Evolutionary conservation across 23 tunicate genomes (phyloP), one percentile per base, ranked within the genome.

Genomic region (Ascidia mentula): DNA sequence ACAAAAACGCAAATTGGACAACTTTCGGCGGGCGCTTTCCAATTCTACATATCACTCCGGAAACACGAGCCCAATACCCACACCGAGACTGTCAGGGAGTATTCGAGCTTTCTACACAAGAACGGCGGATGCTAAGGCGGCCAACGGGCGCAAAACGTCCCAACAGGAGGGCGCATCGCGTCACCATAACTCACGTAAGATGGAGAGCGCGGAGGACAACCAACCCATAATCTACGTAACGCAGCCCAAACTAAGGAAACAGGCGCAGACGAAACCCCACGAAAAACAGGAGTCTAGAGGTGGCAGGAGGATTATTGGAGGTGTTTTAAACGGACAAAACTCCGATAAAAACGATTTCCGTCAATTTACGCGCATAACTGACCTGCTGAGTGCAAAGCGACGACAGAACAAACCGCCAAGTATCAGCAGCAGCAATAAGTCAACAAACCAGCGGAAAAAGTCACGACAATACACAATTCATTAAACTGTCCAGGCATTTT

Each of bases 291-390:
- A n/a, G 28, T 22, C 69, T 1, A 38, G 37, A 1, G 6, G 39
- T 15, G 37, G 38, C 12, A 45, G 60, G 12, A 35, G 69, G 28
- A 77, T 77, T 2, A 77, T 77, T 12, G 80, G 80, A 34, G 80
- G 80, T 34, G 80, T 77, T 37, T 20, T 6, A 42, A 42, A 37
- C 30, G 31, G 30, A 45, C 45, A 30, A 45, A 28, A 22, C 69
- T 1, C 69, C 69, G 20, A 30, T 3, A 37, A 38, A 4, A 8
- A 32, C 53, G 78, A 77, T 32, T 45, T 30, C 87, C n/a, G 90
- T 31, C 97, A 91, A 46, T 91, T 91, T 59, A 85, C 89, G 6
- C 60, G 87, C 72, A 91, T 91, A 40, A 84, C 97, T 32, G 97
- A 91, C 59, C 74, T 91, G 42, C 75, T 91, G 76, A 53, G 65